A percentile compares a stretch with the other conserved stretches of the same genome.
phyloP scores from a whole-genome alignment of 2,113 vertebrate species.

The Sardina pilchardus region DNA sequence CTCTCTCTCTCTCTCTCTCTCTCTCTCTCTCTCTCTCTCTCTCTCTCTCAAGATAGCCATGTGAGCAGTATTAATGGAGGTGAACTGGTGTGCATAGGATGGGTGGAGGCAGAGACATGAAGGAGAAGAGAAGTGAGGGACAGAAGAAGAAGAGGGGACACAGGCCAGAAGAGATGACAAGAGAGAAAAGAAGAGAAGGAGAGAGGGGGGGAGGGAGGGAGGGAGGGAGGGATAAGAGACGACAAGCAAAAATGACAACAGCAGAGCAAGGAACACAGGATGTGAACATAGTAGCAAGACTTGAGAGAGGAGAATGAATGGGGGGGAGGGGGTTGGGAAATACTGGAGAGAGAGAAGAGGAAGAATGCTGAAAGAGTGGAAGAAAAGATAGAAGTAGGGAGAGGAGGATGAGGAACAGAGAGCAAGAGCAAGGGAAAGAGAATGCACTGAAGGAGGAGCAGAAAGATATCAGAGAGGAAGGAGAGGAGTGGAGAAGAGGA shows the following conservation, averaged over 20 bases:
- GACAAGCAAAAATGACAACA: background rate
- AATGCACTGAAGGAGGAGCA: background rate
- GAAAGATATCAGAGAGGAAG: background rate
- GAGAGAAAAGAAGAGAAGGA: background rate
- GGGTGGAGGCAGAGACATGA: background rate
- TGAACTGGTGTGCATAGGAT: background rate
- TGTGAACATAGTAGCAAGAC: background rate
- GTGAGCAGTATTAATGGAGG: background rate
- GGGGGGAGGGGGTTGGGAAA: background rate
- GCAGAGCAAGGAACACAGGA: background rate
- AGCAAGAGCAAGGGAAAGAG: background rate
- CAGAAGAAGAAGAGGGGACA: background rate
- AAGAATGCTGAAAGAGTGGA: background rate
- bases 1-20: background rate
- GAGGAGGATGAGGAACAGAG: background rate
- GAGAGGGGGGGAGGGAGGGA: background rate
- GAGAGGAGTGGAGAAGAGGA: background rate
- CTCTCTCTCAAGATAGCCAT: conserved; percentile 6
- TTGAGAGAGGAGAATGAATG: background rate
- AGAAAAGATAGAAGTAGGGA: background rate
- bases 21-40: conserved; percentile 1
- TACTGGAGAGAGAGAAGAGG: background rate
- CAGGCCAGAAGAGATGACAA: background rate
- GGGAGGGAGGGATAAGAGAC: background rate
- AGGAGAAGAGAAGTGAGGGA: background rate